A percentile compares a stretch with the other conserved stretches of the same genome.
Evolutionary conservation across 1,140 invertebrate species (phyloP).

Genomic region (Radopholus similis): DNA sequence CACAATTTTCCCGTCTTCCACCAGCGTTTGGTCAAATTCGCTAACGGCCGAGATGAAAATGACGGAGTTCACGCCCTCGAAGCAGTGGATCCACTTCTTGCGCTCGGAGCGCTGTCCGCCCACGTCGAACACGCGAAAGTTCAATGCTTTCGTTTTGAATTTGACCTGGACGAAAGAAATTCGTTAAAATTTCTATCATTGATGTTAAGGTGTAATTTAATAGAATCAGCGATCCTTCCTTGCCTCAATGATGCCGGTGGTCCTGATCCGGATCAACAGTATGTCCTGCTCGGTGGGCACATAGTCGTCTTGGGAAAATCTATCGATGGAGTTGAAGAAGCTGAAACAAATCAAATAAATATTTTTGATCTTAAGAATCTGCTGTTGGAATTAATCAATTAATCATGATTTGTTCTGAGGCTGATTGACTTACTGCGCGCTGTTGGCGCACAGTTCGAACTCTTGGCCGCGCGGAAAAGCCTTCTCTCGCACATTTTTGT

Average conservation of each 20-base stretch:
- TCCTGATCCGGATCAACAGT: slow-evolving; percentile 88
- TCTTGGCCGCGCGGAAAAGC: slow-evolving; percentile 62
- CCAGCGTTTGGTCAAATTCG: slow-evolving; percentile 55
- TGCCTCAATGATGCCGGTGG: slow-evolving; percentile 82
- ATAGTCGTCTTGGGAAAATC: slow-evolving; percentile 83
- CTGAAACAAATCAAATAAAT: slow-evolving; percentile 38
- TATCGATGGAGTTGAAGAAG: slow-evolving; percentile 78
- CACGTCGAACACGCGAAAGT: slow-evolving; percentile 63
- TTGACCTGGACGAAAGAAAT: slow-evolving; percentile 62
- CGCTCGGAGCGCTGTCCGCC: slow-evolving; percentile 65
- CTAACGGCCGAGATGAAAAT: slow-evolving; percentile 61
- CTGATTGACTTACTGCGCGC: not conserved
- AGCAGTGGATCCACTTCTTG: slow-evolving; percentile 65
- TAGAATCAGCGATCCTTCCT: slow-evolving; percentile 78
- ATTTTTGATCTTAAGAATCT: too few species aligned
- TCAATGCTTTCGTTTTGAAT: slow-evolving; percentile 67
- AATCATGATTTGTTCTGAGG: too few species aligned
- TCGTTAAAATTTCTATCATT: too few species aligned
- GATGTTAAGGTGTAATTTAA: slow-evolving; percentile 18
- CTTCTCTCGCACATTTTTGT: slow-evolving; percentile 58
- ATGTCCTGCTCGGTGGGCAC: slow-evolving; percentile 95
- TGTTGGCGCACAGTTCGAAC: slow-evolving; percentile 56
- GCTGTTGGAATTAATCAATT: too few species aligned
- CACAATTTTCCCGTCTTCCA: slow-evolving; percentile 59
- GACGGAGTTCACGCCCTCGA: slow-evolving; percentile 63